Base-by-base conservation (phyloP, 2,888 invertebrate genomes). In the Thysanoteuthis rhombus region DNA sequence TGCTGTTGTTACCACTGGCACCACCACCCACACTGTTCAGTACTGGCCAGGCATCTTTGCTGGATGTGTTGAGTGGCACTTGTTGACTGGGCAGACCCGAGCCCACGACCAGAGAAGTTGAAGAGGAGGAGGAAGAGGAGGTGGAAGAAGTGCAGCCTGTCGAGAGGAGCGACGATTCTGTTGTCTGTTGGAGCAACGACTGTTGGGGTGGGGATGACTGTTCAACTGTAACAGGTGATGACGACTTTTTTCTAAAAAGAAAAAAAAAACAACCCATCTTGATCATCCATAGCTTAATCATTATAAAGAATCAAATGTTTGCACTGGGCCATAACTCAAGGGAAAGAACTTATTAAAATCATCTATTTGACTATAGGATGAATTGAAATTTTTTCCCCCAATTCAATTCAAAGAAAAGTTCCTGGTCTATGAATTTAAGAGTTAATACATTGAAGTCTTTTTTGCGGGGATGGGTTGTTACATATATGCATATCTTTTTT, bases 11-110 rank as follows among this genome's bases (percentile, higher is more conserved):
- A 36, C 75, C 92, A 42, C 42, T 42, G 92, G 38, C 94, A 95
- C 52, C 93, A 93, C 16, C 95, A 5, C 93, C 94, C 92, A 94
- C 95, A 90, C 94, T 94, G 93, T 95, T 95, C 94, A 96, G 94
- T 90, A 96, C 95, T 16, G 96, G 96, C 96, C 96, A 96, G 0
- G 95, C 96, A 75, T 96, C 96, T 95, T 95, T 95, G 94, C 95
- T 95, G 40, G 94, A 93, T n/a, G 94, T 93, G 58, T 94, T 91
- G 40, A 58, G 93, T 38, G 92, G 42, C 32, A 75, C 75, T 75
- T 39, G 93, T 92, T 92, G 75, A 19, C n/a, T 75, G n/a, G 75
- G 42, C 8, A 92, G n/a, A 92, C 92, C 92, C 10, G 92, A 92
- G n/a, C 92, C 92, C n/a, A 92, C 92, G 16, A 92, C 92, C 92